Conservation (phyloP, 2,888 invertebrate species). For the Pemphredon lugubris region DNA sequence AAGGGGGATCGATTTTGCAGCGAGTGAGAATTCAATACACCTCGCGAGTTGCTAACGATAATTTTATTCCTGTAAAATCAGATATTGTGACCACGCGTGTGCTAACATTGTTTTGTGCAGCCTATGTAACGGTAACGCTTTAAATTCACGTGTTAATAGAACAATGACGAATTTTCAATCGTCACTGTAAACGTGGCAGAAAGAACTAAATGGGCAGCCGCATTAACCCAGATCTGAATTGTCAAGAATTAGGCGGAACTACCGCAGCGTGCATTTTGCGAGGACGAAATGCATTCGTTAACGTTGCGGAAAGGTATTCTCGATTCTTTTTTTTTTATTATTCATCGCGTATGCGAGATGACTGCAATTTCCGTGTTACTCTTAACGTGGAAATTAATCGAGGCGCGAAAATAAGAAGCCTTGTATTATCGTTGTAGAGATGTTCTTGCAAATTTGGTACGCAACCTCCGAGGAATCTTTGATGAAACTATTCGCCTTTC, state of each 20-base stretch:
- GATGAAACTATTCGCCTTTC: no score
- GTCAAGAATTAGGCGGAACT: constrained; percentile 11
- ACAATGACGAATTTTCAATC: constrained; percentile 27
- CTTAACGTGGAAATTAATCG: no score
- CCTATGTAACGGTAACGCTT: neutral
- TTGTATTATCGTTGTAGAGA: no score
- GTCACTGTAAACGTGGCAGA: constrained; percentile 8
- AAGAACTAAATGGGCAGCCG: constrained; percentile 25
- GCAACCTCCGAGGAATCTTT: no score
- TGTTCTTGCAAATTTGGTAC: no score
- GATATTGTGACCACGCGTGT: no score
- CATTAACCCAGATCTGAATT: constrained; percentile 21
- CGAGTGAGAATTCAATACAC: no score
- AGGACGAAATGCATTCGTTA: constrained; percentile 14
- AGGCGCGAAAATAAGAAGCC: no score
- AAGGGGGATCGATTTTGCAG: no score
- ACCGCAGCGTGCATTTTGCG: constrained; percentile 10
- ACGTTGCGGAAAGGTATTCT: neutral
- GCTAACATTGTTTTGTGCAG: neutral
- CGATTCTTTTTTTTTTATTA: neutral
- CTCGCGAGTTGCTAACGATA: no score
- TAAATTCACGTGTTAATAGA: constrained; percentile 17
- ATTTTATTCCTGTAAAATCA: no score
- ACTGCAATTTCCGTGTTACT: no score
- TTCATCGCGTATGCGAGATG: neutral